A percentile compares a stretch with the other conserved stretches of the same genome.
These are phyloP conservation scores for Scophthalmus maximus DNA, from an alignment of 2,113 vertebrate species.

Conservation along the genomic window DNA sequence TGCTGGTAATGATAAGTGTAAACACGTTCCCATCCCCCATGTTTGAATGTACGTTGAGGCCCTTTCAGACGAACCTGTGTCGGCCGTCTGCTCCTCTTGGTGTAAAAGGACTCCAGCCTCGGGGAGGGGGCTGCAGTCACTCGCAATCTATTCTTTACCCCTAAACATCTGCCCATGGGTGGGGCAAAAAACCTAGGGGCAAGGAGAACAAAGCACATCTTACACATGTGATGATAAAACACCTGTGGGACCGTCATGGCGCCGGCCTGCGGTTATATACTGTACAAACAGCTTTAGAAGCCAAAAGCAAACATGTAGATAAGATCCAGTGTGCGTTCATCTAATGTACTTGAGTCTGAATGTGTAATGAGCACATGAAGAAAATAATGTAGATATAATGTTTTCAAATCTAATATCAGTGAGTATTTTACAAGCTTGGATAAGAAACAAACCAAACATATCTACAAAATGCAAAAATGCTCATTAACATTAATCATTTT, in stretches of 20 bases:
- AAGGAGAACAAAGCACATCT: constrained; percentile 23
- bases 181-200: constrained; percentile 81
- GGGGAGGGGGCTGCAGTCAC: constrained; percentile 74
- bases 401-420: neutral
- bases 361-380: neutral
- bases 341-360: neutral
- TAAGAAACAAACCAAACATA: too few species aligned
- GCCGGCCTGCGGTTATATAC: neutral
- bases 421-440: neutral
- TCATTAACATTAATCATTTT: too few species aligned
- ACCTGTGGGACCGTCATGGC: neutral
- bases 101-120: constrained; percentile 86
- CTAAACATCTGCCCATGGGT: constrained; percentile 85
- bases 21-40: neutral
- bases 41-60: neutral
- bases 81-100: constrained; percentile 69
- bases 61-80: constrained; percentile 75
- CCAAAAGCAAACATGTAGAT: neutral
- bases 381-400: neutral
- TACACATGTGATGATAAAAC: constrained; percentile 15
- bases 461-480: too few species aligned
- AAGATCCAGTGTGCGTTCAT: neutral
- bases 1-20: too few species aligned
- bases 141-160: constrained; percentile 82
- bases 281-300: neutral